These are phyloP conservation scores for Barypeithes pellucidus DNA, from an alignment of 2,888 invertebrate species.

Conservation along the genomic window DNA sequence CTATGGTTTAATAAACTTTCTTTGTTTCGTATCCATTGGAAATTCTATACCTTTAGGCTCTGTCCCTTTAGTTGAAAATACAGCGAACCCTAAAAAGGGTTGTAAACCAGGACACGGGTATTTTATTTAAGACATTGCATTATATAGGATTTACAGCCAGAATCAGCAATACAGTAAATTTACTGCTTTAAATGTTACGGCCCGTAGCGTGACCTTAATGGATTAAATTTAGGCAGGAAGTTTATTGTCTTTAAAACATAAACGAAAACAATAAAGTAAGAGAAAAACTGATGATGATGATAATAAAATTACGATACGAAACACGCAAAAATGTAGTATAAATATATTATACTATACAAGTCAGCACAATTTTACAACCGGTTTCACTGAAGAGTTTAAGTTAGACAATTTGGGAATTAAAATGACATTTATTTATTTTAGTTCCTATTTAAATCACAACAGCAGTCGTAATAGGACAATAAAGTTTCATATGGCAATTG, in stretches of 20 bases:
- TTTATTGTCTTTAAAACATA: constrained; percentile 9
- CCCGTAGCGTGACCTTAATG: constrained; percentile 6
- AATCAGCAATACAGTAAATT: constrained; percentile 10
- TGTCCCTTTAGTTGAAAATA: constrained; percentile 5
- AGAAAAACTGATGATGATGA: neutral
- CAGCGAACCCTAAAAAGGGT: constrained; percentile 1
- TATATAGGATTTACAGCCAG: constrained; percentile 13
- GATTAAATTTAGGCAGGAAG: constrained; percentile 12
- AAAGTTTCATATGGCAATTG: too few species aligned
- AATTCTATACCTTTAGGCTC: constrained; percentile 6
- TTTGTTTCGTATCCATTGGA: neutral
- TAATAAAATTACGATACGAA: neutral
- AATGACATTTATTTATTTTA: too few species aligned
- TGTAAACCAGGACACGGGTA: neutral
- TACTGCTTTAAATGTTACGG: constrained; percentile 8
- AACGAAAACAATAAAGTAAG: neutral
- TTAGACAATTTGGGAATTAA: too few species aligned
- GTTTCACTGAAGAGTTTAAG: too few species aligned
- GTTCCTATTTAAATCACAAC: too few species aligned
- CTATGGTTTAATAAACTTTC: constrained; percentile 2
- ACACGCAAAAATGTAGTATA: too few species aligned
- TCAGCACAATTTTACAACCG: too few species aligned
- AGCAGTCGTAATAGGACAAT: too few species aligned
- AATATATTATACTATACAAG: too few species aligned
- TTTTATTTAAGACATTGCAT: constrained; percentile 17